phyloP scores from a whole-genome alignment of 2,888 invertebrate species.

The Lacanobia wlatinum region DNA sequence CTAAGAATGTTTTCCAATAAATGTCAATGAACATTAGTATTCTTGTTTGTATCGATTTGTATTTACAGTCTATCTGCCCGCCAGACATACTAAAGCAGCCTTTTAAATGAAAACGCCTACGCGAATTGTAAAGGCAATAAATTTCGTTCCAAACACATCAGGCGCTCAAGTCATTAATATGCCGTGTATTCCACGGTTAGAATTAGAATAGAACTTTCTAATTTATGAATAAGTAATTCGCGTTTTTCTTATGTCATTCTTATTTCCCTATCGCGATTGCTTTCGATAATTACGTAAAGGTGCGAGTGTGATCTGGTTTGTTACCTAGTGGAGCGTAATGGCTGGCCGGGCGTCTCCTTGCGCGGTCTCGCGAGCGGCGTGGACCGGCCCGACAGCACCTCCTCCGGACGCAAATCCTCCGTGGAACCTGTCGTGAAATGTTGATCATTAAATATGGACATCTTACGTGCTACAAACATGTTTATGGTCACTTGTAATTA shows the following conservation, averaged over 20 bases:
- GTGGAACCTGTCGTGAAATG: constrained; percentile 81
- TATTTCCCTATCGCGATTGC: constrained; percentile 35
- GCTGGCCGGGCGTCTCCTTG: constrained; percentile 91
- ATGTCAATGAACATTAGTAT: constrained; percentile 5
- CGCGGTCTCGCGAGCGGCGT: constrained; percentile 93
- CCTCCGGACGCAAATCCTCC: constrained; percentile 86
- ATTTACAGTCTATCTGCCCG: constrained; percentile 15
- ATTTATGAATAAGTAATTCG: constrained; percentile 50
- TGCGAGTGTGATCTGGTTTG: constrained; percentile 53
- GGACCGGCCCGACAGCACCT: constrained; percentile 91
- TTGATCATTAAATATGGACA: constrained; percentile 51
- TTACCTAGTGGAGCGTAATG: constrained; percentile 92
- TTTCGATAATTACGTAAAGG: constrained; percentile 54
- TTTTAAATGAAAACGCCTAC: constrained; percentile 54
- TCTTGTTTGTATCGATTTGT: constrained; percentile 29
- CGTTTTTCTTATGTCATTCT: constrained; percentile 51
- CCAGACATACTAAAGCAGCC: constrained; percentile 18
- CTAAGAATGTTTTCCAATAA: constrained; percentile 9
- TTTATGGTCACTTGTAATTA: constrained; percentile 41
- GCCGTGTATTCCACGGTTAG: background rate
- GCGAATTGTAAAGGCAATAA: constrained; percentile 51
- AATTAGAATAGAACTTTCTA: constrained; percentile 60
- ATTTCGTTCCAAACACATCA: constrained; percentile 16
- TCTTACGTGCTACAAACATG: constrained; percentile 42
- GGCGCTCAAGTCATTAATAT: constrained; percentile 34